phyloP scores from a whole-genome alignment of 2,888 invertebrate genomes.

The Cataglyphis albicans region DNA sequence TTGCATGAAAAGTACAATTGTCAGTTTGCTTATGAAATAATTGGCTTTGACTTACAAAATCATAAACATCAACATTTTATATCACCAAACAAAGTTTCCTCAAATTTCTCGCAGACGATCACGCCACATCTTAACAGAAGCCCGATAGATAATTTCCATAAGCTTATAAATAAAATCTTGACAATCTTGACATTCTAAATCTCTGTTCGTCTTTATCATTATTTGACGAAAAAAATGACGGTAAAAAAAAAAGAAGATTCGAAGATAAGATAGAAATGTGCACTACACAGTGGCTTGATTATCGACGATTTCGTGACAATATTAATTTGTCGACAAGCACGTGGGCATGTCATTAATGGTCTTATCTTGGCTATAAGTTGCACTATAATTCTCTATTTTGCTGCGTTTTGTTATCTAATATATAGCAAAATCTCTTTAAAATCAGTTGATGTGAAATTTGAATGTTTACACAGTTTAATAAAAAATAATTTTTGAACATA shows the following conservation, averaged over 20 bases:
- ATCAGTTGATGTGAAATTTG: not conserved
- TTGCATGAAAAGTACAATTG: not conserved
- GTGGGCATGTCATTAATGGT: slow-evolving; percentile 30
- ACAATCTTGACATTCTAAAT: slow-evolving; percentile 8
- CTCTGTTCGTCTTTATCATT: not conserved
- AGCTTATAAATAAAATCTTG: slow-evolving; percentile 30
- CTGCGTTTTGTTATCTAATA: slow-evolving; percentile 5
- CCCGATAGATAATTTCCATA: not conserved
- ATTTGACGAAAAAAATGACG: not conserved
- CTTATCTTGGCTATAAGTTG: slow-evolving; percentile 20
- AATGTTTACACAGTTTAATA: not conserved
- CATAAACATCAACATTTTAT: not conserved
- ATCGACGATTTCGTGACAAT: slow-evolving; percentile 69
- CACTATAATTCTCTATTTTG: slow-evolving; percentile 13
- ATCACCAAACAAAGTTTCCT: not conserved
- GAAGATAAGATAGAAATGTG: slow-evolving; percentile 7
- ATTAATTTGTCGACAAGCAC: slow-evolving; percentile 62
- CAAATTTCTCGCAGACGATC: slow-evolving; percentile 26
- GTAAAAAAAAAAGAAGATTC: slow-evolving; percentile 8
- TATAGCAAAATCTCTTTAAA: not conserved
- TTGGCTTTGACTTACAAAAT: not conserved
- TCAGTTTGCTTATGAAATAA: slow-evolving; percentile 21
- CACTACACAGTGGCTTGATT: not conserved
- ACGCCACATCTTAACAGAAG: slow-evolving; percentile 1
- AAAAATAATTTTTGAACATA: not conserved